Percentiles rank a stretch among this genome's conserved stretches.
Evolutionary conservation across 1,140 invertebrate species (phyloP).

Genomic region (Drosophila ogumai): DNA sequence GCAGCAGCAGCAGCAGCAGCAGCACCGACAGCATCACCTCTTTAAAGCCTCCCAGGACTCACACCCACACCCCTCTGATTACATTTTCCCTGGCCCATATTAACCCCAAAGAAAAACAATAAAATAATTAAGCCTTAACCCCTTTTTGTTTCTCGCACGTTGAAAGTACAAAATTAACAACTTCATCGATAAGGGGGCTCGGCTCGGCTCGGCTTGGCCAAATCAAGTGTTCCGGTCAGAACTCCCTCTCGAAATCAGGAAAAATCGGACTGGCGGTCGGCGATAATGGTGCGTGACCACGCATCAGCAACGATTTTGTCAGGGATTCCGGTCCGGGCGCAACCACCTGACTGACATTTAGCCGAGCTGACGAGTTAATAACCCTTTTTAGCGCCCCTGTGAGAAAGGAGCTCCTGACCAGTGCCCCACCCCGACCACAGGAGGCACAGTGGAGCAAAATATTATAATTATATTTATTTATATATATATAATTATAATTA

Average conservation of each 20-base stretch:
- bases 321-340: conserved; percentile 46
- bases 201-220: conserved; percentile 25
- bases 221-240: conserved; percentile 55
- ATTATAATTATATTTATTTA: too few relatives aligned
- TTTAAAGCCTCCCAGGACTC: neutral
- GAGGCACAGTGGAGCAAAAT: conserved; percentile 23
- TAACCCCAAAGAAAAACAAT: conserved; percentile 54
- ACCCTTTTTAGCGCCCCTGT: conserved; percentile 80
- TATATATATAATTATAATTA: too few relatives aligned
- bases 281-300: conserved; percentile 84
- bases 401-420: conserved; percentile 28
- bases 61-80: neutral
- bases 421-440: neutral
- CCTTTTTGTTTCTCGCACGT: conserved; percentile 9
- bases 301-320: conserved; percentile 83
- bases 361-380: conserved; percentile 84
- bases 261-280: conserved; percentile 14
- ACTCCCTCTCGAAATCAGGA: neutral
- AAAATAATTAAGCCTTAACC: conserved; percentile 55
- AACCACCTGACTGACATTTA: conserved; percentile 79
- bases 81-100: conserved; percentile 19
- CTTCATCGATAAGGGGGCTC: conserved; percentile 75
- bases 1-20: neutral
- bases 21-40: neutral
- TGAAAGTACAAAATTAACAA: conserved; percentile 70